Evolutionary conservation across 2,797 vertebrate species (phyloP), one percentile per base, ranked within the genome.

Genomic region (Oryzias sinensis): DNA sequence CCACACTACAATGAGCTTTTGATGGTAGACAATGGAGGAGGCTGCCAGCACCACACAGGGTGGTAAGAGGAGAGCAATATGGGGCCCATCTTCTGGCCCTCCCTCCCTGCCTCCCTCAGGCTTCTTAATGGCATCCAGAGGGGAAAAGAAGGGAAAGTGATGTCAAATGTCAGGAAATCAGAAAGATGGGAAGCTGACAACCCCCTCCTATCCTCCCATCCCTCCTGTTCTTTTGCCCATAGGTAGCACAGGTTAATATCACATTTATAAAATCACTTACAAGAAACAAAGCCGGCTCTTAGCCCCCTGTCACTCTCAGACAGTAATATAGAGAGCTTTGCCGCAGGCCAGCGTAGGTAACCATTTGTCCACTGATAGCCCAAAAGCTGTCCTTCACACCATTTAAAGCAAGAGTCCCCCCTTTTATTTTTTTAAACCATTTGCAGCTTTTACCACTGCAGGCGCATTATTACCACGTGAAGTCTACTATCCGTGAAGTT

Each of bases 1-100:
- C 90, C 79, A 90, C 90, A 91, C 91, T 89, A 92, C 91, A 93
- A 92, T 93, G 91, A 93, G 91, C 91, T 93, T 93, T 93, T 93
- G 92, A 93, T 93, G 92, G 91, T 90, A 91, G 87, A 93, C 92
- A 93, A 93, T 93, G 89, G 91, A 92, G 83, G 85, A 89, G 87
- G 86, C 90, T 91, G 90, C 90, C 89, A 90, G 86, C 88, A 78
- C 89, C 90, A 90, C 89, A 89, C 88, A 82, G 89, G 82, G 88
- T 87, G 89, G 82, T 87, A 85, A 83, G 87, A 87, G 74, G 77
- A 87, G 88, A 88, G 89, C 90, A 91, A 91, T 92, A 91, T 92
- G 90, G 89, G 88, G 88, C 89, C 88, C 82, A 89, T 91, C 88
- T 79, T 81, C 79, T 53, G 83, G 77, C 80, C 76, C 84, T 74